These are phyloP conservation scores for Camptogramma bilineatum DNA, from an alignment of 2,888 invertebrate species.

Conservation along the genomic window DNA sequence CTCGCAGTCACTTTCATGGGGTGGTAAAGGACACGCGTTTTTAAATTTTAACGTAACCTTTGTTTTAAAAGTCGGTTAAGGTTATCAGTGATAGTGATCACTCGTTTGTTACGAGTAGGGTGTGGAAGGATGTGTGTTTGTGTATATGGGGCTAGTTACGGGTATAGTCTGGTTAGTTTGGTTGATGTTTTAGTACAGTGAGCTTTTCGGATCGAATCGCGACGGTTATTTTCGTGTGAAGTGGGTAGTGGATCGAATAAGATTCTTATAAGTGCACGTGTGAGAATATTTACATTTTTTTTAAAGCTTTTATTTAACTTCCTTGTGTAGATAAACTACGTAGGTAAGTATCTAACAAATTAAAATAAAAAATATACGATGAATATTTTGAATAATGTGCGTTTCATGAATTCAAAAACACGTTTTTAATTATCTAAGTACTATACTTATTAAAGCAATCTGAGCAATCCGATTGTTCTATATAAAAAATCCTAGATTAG, in stretches of 20 bases:
- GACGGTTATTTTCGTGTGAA: conserved; percentile 3
- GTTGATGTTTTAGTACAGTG: conserved; percentile 7
- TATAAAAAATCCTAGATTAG: no score
- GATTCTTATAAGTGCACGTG: conserved; percentile 24
- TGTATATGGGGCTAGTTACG: conserved; percentile 15
- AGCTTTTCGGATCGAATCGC: background rate
- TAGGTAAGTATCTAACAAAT: no score
- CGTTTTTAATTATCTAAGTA: no score
- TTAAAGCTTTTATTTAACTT: background rate
- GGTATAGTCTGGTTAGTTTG: conserved; percentile 5
- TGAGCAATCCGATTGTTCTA: no score
- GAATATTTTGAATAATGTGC: no score
- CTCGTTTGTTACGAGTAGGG: conserved; percentile 45
- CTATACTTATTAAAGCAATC: no score
- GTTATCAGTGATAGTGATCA: conserved; percentile 37
- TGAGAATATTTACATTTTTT: background rate
- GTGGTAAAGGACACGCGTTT: conserved; percentile 53
- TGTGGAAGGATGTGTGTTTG: conserved; percentile 21
- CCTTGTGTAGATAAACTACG: no score
- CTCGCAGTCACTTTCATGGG: conserved; percentile 62
- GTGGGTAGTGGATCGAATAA: conserved; percentile 13
- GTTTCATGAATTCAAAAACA: no score
- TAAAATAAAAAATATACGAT: no score
- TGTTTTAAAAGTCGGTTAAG: conserved; percentile 30
- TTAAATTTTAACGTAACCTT: conserved; percentile 31